Conservation (phyloP, 2,113 vertebrate species). For the Mormoops blainvillei region DNA sequence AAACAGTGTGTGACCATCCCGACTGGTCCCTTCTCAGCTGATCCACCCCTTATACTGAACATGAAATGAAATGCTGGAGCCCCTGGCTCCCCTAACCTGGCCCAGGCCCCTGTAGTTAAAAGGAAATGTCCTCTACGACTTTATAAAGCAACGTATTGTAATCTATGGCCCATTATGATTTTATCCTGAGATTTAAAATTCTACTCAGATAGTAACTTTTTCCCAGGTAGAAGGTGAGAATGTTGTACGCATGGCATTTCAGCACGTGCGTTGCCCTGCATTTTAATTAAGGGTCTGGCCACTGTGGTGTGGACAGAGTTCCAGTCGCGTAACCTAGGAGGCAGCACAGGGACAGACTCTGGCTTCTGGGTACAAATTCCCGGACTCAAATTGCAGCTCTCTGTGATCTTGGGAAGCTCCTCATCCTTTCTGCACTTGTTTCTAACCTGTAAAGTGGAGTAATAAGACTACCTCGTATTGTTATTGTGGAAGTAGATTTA, state of each 20-base stretch:
- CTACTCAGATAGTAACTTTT: background rate
- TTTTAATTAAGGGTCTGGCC: background rate
- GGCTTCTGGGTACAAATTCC: background rate
- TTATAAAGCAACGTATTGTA: background rate
- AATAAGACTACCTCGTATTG: background rate
- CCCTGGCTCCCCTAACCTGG: accelerated
- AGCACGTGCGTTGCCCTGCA: background rate
- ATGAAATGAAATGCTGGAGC: background rate
- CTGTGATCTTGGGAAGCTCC: background rate
- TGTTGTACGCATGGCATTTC: background rate
- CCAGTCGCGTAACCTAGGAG: background rate
- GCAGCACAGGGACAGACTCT: background rate
- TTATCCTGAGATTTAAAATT: background rate
- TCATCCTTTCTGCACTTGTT: background rate
- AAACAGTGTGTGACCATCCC: accelerated
- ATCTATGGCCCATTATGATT: background rate
- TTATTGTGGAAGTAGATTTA: background rate
- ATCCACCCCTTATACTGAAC: background rate
- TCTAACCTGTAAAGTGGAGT: background rate
- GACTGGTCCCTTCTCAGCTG: accelerated
- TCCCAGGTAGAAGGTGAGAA: background rate
- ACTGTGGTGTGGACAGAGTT: background rate
- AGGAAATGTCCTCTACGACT: background rate
- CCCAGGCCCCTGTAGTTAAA: background rate
- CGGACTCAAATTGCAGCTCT: background rate